These are phyloP conservation scores for Cygnus olor DNA, from an alignment of 2,797 vertebrate species.

Conservation along the genomic window DNA sequence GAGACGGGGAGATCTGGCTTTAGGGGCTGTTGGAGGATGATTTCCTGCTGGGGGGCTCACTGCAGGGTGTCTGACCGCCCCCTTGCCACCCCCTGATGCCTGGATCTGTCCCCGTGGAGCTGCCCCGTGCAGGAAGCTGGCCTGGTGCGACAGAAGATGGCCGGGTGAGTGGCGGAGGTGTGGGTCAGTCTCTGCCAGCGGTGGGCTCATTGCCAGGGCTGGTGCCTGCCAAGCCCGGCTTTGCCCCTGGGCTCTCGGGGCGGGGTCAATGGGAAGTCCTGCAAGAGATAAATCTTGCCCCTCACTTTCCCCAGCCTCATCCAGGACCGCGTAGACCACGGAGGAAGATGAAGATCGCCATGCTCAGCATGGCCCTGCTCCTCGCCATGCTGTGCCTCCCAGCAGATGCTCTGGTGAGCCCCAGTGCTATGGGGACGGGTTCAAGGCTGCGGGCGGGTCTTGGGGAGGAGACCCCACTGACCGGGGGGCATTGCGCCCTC, in stretches of 20 bases:
- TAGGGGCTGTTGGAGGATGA: not conserved
- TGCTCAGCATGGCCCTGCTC: not conserved
- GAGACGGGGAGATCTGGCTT: not conserved
- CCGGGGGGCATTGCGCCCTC: too few species aligned
- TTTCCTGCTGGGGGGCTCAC: not conserved
- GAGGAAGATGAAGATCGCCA: not conserved
- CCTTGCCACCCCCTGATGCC: not conserved
- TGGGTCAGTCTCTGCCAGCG: not conserved
- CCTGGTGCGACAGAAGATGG: too few species aligned
- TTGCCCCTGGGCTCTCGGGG: not conserved
- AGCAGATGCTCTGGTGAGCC: not conserved
- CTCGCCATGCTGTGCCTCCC: not conserved
- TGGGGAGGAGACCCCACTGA: too few species aligned
- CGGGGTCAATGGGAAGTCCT: not conserved
- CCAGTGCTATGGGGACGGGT: accelerated
- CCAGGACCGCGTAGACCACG: not conserved
- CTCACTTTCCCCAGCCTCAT: too few species aligned
- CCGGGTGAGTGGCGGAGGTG: not conserved
- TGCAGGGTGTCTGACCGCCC: not conserved
- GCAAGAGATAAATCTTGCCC: not conserved
- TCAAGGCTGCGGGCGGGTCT: not conserved
- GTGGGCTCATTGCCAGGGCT: not conserved
- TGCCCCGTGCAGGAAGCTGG: not conserved
- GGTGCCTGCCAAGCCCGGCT: not conserved
- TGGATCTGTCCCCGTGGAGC: not conserved